phyloP scores from a whole-genome alignment of 1,140 invertebrate genomes.

The Ladona fulva region DNA sequence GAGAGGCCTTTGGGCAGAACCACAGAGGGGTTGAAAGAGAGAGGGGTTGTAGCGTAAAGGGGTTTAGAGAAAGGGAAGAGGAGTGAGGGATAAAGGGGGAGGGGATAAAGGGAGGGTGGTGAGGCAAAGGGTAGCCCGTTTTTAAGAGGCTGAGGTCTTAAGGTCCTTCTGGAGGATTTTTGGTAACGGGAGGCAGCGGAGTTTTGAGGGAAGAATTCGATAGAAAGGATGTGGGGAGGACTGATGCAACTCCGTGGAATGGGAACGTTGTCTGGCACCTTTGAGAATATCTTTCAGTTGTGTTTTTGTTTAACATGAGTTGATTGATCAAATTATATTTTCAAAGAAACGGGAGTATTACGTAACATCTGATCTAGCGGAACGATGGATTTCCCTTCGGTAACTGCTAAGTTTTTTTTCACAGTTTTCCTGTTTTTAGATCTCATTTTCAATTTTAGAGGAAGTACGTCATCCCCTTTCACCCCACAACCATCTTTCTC shows the following conservation, averaged over 20 bases:
- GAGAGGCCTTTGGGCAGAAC: not conserved
- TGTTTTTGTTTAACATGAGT: not conserved
- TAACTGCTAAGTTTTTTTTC: too few species aligned
- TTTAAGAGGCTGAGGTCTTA: not conserved
- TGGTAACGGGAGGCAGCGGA: not conserved
- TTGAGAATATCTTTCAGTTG: not conserved
- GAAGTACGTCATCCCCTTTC: too few species aligned
- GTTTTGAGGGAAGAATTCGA: slow-evolving; percentile 4
- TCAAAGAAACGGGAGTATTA: too few species aligned
- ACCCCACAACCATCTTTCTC: too few species aligned
- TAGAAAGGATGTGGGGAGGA: not conserved
- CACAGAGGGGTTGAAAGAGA: not conserved
- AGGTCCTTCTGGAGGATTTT: not conserved
- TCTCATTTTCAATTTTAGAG: too few species aligned
- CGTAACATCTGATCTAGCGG: too few species aligned
- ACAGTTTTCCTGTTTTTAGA: too few species aligned
- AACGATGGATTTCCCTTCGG: too few species aligned
- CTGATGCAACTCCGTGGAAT: not conserved
- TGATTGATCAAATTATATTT: too few species aligned
- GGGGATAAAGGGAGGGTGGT: not conserved
- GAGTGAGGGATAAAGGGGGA: not conserved
- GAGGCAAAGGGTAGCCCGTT: not conserved
- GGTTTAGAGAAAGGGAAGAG: not conserved
- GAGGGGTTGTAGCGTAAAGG: not conserved
- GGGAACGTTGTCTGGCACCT: not conserved